A percentile compares a stretch with the other conserved stretches of the same genome.
phyloP scores from a whole-genome alignment of 2,888 invertebrate species.

The Arctia plantaginis region DNA sequence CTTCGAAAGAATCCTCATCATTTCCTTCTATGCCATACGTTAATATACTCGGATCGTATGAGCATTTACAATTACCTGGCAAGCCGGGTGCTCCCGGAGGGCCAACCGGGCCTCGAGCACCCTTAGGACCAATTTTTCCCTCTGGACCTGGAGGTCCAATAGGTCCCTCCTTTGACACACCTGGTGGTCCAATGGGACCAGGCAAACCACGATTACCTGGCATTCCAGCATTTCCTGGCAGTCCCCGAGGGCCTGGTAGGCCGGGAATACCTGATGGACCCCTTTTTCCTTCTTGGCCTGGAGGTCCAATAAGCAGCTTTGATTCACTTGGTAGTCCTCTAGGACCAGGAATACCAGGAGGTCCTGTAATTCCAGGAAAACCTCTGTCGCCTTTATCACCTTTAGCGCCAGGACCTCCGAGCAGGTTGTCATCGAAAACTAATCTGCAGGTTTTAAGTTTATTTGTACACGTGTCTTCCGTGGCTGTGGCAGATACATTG shows the following conservation, averaged over 20 bases:
- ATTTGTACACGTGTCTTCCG: conserved; percentile 13
- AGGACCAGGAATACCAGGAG: background rate
- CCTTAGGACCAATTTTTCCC: background rate
- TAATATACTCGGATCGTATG: background rate
- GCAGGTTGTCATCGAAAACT: background rate
- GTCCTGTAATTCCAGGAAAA: background rate
- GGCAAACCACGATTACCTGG: background rate
- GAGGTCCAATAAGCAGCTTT: background rate
- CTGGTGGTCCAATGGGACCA: background rate
- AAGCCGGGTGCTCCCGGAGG: conserved; percentile 13
- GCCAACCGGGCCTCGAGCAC: conserved; percentile 3
- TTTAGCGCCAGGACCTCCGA: conserved; percentile 7
- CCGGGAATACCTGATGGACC: conserved; percentile 5
- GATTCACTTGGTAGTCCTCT: background rate
- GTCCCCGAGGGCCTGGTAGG: background rate
- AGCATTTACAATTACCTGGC: background rate
- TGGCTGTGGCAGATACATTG: background rate
- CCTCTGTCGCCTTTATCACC: conserved; percentile 16
- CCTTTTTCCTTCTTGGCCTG: background rate
- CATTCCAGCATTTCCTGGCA: background rate
- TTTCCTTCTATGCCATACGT: background rate
- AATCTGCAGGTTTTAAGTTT: conserved; percentile 18
- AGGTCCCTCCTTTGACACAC: background rate
- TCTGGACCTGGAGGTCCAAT: conserved; percentile 4
- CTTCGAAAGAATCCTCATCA: background rate